These are phyloP conservation scores for Aleiodes leptofemur DNA, from an alignment of 2,888 invertebrate genomes.

Conservation along the genomic window DNA sequence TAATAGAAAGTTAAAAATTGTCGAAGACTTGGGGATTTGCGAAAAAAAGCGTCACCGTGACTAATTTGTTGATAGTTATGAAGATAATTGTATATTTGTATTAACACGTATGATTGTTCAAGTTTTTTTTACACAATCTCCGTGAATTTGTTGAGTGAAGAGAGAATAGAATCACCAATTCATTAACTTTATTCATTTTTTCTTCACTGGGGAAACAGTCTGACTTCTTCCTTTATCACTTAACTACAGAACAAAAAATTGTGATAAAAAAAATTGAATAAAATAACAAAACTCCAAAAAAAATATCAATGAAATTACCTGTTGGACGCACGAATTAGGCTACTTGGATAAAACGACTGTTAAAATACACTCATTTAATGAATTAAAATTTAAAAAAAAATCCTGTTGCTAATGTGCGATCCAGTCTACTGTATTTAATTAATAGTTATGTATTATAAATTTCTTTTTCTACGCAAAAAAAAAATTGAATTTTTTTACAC, in stretches of 20 bases:
- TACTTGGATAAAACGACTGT: conserved; percentile 13
- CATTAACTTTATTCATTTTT: too few relatives aligned
- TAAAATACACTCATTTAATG: conserved; percentile 9
- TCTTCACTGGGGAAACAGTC: too few relatives aligned
- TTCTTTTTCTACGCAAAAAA: conserved; percentile 20
- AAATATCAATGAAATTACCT: not conserved
- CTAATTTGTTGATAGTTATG: too few relatives aligned
- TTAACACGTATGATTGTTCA: not conserved
- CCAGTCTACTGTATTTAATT: conserved; percentile 23
- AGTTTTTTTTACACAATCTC: not conserved
- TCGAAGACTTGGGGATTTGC: too few relatives aligned
- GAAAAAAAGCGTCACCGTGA: too few relatives aligned
- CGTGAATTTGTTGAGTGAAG: not conserved
- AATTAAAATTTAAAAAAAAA: not conserved
- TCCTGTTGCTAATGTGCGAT: conserved; percentile 14
- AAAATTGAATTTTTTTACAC: conserved; percentile 4
- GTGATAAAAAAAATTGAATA: conserved; percentile 20
- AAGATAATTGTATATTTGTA: too few relatives aligned
- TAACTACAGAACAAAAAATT: conserved; percentile 13
- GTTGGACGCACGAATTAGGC: conserved; percentile 16
- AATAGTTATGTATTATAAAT: conserved; percentile 10
- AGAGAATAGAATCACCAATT: not conserved
- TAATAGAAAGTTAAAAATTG: too few relatives aligned
- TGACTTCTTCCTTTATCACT: conserved; percentile 5
- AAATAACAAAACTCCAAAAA: conserved; percentile 4